Conservation (phyloP, 2,888 invertebrate genomes). For the Ophioninae sp. region DNA sequence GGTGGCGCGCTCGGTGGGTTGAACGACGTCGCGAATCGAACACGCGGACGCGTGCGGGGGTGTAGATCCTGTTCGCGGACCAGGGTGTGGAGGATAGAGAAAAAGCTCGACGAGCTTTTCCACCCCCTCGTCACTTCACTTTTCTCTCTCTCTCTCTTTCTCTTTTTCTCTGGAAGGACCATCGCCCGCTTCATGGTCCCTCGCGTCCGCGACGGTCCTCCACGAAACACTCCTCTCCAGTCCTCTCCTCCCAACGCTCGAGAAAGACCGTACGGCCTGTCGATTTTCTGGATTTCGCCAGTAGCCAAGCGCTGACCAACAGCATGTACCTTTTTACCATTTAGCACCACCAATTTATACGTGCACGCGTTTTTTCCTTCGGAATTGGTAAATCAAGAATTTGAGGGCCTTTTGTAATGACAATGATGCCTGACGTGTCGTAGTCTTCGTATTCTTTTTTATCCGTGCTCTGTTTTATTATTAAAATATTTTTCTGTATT, state of each 20-base stretch:
- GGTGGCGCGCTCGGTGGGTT: slow-evolving; percentile 38
- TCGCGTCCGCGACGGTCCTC: slow-evolving; percentile 37
- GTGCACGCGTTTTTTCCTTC: background rate
- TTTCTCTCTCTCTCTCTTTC: slow-evolving; percentile 2
- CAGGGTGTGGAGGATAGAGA: slow-evolving; percentile 17
- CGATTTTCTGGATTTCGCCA: slow-evolving; percentile 75
- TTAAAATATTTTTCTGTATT: no score
- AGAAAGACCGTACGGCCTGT: slow-evolving; percentile 69
- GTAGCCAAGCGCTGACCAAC: slow-evolving; percentile 40
- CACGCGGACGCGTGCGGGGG: slow-evolving; percentile 4
- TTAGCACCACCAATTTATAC: background rate
- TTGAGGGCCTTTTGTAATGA: no score
- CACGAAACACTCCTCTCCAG: slow-evolving; percentile 49
- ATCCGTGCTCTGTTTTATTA: no score
- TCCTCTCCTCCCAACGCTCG: slow-evolving; percentile 33
- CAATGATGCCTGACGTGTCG: no score
- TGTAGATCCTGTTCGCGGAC: slow-evolving; percentile 56
- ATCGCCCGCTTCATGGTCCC: slow-evolving; percentile 28
- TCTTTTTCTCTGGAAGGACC: slow-evolving; percentile 22
- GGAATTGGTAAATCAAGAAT: background rate
- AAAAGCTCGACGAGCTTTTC: slow-evolving; percentile 46
- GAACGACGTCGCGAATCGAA: slow-evolving; percentile 49
- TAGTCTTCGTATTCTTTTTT: no score
- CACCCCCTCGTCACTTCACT: slow-evolving; percentile 18
- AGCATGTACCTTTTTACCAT: background rate